Evolutionary conservation across 2,113 vertebrate genomes (phyloP), one percentile per base, ranked within the genome.

Genomic region (Ovis canadensis): DNA sequence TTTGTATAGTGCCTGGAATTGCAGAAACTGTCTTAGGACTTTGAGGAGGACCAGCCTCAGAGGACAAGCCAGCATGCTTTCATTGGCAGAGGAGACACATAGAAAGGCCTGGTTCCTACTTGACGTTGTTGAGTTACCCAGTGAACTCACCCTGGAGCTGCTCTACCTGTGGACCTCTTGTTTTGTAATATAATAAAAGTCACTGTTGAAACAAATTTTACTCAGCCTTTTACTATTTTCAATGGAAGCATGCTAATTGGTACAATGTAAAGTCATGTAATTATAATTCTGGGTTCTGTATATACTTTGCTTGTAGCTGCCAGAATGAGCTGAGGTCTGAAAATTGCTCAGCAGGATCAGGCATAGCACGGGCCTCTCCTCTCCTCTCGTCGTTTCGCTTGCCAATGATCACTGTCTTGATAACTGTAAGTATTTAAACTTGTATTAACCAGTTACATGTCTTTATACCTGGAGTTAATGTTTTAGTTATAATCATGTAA

Each of bases 271-370:
- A 88, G 52, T 84, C 23, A 52, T 83, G 27, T 89, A 55, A 40
- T 91, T 84, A 77, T 45, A 96, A 84, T 94, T 93, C 23, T 83
- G 33, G 3, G 60, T 90, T 96, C 82, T 94, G 59, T 94, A 36
- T 95, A 15, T 91, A 77, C 16, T 94, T 89, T 74, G 13, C 86
- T 83, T 1, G 9, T 36, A 83, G 89, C 54, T 96, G 10, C 45
- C 55, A 84, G 40, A n/a, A 80, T 82, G 45, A 92, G 36, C 81
- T 85, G 17, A 90, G 78, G 23, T 90, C 62, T 81, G 93, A 94
- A 85, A 93, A 57, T 57, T 91, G 50, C 55, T 90, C 48, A 15
- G 15, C 60, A 84, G 77, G 84, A 95, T 17, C n/a, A 90, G 36
- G 3, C 16, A 25, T 17, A 60, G 36, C 29, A 40, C 19, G 6